Base-by-base conservation (phyloP, 1,140 invertebrate genomes). In the Aphelenchoides avenae region DNA sequence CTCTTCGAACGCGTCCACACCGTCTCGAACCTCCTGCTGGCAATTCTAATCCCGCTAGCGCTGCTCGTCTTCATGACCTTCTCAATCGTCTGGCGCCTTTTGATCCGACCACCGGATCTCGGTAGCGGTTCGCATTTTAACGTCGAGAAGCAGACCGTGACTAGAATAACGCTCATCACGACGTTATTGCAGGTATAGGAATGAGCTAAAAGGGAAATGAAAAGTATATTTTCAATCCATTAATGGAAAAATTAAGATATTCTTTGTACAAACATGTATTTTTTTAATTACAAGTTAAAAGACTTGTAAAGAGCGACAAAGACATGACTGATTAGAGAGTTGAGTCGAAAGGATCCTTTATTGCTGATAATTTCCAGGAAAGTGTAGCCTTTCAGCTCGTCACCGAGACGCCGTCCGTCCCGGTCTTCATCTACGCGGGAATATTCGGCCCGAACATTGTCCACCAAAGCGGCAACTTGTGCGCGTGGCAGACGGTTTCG, bases 141-240 rank as follows among this genome's bases (percentile, higher is more conserved):
- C 6, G 36, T 66, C 15, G 70, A 72, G 53, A 72, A 72, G 42
- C 61, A 71, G 1, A 64, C 59, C 37, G 70, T 72, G 1, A 75
- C 71, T 3, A 47, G 66, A 26, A 72, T 72, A 20, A 75, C 70
- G 7, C 40, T 72, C 15, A 72, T 72, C 44, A 72, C 70, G 5
- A 73, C 69, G 5, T 33, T 64, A 9, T 44, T 70, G 24, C 67
- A 66, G 24, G 61, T 55, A 52, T 37, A 18, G n/a, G n/a, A n/a
- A n/a, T n/a, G n/a, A 15, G 47, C 53, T 29, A n/a, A 13, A 11
- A 18, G 24, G 15, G 20, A 3, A 2, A 9, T 52, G 9, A 42
- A 11, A 33, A 9, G 31, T 57, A 26, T 13, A 9, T 13, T 22
- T 13, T n/a, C 3, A 29, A 18, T 49, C 11, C 30, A 44, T 46